Conservation (phyloP, 2,797 vertebrate genomes). For the Parauchenoglanis ngamensis region DNA sequence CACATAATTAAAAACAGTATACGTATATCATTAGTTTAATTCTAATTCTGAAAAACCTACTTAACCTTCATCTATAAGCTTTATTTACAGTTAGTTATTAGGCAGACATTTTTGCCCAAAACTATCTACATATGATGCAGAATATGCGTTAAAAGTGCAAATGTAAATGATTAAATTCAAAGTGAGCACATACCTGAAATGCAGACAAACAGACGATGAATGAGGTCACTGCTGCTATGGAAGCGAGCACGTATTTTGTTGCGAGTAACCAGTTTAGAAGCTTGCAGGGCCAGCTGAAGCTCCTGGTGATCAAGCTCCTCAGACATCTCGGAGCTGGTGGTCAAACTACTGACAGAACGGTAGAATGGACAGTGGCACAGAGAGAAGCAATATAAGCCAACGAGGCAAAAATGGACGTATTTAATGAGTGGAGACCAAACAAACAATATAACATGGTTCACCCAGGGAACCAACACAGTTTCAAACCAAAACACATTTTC, state of each 20-base stretch:
- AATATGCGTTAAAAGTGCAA: neutral
- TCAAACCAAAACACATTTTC: neutral
- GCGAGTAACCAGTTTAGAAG: constrained; percentile 81
- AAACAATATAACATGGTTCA: neutral
- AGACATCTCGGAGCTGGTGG: constrained; percentile 79
- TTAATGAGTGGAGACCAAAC: neutral
- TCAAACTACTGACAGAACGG: constrained; percentile 79
- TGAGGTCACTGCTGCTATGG: constrained; percentile 94
- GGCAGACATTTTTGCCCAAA: neutral
- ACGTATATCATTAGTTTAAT: neutral
- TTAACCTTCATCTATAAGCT: neutral
- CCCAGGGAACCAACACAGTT: neutral
- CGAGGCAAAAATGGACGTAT: neutral
- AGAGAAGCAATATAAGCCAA: neutral
- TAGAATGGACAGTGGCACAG: constrained; percentile 25
- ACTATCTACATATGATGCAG: neutral
- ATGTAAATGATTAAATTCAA: neutral
- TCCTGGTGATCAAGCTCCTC: constrained; percentile 82
- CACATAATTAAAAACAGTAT: neutral
- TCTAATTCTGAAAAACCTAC: neutral
- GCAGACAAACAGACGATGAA: constrained; percentile 97
- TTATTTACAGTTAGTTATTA: neutral
- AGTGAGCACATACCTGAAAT: constrained; percentile 86
- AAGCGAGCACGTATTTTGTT: constrained; percentile 95
- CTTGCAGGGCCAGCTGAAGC: constrained; percentile 80